Percentiles rank a stretch among this genome's conserved stretches.
Conservation (phyloP, 2,113 vertebrate species). For the Gallinago media region DNA sequence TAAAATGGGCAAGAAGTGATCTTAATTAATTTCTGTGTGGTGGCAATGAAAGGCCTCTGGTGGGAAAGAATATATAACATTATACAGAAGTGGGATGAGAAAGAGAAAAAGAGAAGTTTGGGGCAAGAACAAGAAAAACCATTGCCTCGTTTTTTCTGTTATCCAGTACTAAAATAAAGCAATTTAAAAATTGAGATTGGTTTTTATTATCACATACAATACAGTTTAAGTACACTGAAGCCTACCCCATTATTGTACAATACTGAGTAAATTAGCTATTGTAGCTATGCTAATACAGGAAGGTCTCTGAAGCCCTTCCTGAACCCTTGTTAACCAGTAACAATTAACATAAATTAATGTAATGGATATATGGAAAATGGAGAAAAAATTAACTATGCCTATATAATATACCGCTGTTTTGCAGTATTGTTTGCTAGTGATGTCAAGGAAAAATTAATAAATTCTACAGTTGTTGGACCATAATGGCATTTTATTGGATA, state of each 20-base stretch:
- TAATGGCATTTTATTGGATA: slow-evolving; percentile 2
- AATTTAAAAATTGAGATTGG: not conserved
- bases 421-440: not conserved
- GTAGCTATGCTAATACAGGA: not conserved
- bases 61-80: not conserved
- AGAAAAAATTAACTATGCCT: not conserved
- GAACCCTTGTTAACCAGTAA: not conserved
- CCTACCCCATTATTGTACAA: not conserved
- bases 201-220: not conserved
- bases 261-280: not conserved
- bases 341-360: not conserved
- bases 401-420: not conserved
- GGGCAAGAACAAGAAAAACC: not conserved
- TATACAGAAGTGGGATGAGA: not conserved
- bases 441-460: slow-evolving; percentile 22
- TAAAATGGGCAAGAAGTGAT: not conserved
- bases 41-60: not conserved
- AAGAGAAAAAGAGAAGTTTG: not conserved
- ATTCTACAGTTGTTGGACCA: not conserved
- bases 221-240: not conserved
- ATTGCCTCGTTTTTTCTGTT: not conserved
- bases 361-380: not conserved
- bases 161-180: not conserved
- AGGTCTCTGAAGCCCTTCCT: not conserved
- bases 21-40: not conserved